These are phyloP conservation scores for Mamestra configurata DNA, from an alignment of 1,140 invertebrate species.

Conservation along the genomic window DNA sequence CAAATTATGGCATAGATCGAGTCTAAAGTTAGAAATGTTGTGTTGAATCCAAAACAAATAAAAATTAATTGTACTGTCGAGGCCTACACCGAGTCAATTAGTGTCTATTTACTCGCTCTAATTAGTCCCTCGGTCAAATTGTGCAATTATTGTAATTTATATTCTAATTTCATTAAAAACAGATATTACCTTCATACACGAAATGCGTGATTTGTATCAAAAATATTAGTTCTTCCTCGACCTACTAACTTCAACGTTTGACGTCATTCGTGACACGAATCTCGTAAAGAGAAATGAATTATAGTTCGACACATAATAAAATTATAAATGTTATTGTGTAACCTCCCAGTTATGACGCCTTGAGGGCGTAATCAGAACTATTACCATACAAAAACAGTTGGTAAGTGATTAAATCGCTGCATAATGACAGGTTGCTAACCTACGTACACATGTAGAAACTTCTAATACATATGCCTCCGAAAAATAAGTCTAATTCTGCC, in stretches of 20 bases:
- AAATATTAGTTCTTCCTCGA: neutral
- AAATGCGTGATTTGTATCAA: neutral
- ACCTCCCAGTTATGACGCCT: neutral
- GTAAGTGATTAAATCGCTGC: neutral
- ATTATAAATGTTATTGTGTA: constrained; percentile 8
- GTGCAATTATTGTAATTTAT: neutral
- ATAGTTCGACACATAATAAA: constrained; percentile 4
- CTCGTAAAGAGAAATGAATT: constrained; percentile 25
- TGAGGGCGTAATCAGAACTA: neutral
- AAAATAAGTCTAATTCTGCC: neutral
- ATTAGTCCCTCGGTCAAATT: constrained; percentile 12
- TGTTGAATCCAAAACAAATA: too few species aligned
- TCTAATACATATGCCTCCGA: neutral
- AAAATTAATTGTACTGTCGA: neutral
- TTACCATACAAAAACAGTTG: neutral
- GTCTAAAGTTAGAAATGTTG: too few species aligned
- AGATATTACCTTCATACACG: constrained; percentile 7
- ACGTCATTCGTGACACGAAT: neutral
- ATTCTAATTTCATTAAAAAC: neutral
- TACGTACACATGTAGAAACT: too few species aligned
- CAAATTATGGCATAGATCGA: neutral
- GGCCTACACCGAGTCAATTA: neutral
- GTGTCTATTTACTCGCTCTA: neutral
- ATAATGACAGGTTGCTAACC: neutral
- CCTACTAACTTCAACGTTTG: neutral